Percentiles rank a stretch among this genome's conserved stretches.
These are phyloP conservation scores for Griposia aprilina DNA, from an alignment of 2,888 invertebrate genomes.

Conservation along the genomic window DNA sequence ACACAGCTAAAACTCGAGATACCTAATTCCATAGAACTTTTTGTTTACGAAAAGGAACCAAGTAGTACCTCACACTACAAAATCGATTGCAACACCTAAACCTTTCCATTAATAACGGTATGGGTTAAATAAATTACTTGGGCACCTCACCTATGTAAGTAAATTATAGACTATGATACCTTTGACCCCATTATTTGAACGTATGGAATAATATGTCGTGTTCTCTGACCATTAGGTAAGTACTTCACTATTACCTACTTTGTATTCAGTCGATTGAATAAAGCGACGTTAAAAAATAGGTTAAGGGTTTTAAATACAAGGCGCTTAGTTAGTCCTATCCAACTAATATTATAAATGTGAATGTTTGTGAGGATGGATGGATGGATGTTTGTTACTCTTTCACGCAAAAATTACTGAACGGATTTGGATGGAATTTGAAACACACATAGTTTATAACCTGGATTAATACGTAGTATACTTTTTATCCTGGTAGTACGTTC, in stretches of 20 bases:
- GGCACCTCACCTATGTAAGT: slow-evolving; percentile 47
- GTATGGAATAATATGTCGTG: slow-evolving; percentile 64
- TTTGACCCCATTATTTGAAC: slow-evolving; percentile 56
- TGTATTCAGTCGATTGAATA: slow-evolving; percentile 56
- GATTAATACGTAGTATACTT: too few relatives aligned
- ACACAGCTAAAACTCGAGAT: neutral
- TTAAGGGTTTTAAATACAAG: slow-evolving; percentile 21
- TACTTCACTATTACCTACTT: slow-evolving; percentile 47
- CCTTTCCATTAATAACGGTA: slow-evolving; percentile 51
- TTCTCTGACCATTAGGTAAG: slow-evolving; percentile 53
- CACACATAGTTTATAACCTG: too few relatives aligned
- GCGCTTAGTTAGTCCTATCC: slow-evolving; percentile 26
- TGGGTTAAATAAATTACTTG: slow-evolving; percentile 57
- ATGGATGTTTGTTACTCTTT: too few relatives aligned
- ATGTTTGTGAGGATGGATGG: too few relatives aligned
- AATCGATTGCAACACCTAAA: slow-evolving; percentile 47
- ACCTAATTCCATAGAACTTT: neutral
- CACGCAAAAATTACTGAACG: too few relatives aligned
- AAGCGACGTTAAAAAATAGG: slow-evolving; percentile 41
- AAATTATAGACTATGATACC: slow-evolving; percentile 56
- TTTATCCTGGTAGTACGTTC: too few relatives aligned
- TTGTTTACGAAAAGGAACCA: neutral
- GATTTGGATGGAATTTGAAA: too few relatives aligned
- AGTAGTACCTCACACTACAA: neutral
- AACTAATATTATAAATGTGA: too few relatives aligned